A percentile compares a stretch with the other conserved stretches of the same genome.
These are phyloP conservation scores for Hirtodrosophila alboralis DNA, from an alignment of 2,888 invertebrate genomes.

Conservation along the genomic window DNA sequence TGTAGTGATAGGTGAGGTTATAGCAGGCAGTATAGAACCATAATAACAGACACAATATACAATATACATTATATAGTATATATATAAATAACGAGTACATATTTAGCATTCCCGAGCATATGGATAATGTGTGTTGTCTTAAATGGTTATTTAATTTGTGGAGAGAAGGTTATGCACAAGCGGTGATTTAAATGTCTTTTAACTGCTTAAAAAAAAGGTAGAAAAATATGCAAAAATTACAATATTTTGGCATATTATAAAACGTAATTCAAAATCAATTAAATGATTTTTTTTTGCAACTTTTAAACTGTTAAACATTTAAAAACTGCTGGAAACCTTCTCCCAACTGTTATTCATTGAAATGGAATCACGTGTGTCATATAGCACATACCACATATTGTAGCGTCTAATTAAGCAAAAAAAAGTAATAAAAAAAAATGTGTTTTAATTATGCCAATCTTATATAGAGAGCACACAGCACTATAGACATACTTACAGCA, in stretches of 20 bases:
- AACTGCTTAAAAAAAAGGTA: too few relatives aligned
- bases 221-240: too few relatives aligned
- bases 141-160: conserved; percentile 2
- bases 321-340: too few relatives aligned
- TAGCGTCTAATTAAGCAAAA: conserved; percentile 6
- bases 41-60: conserved; percentile 6
- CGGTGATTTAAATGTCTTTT: too few relatives aligned
- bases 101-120: conserved; percentile 45
- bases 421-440: not conserved
- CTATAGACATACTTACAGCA: conserved; percentile 13
- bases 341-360: not conserved
- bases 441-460: conserved; percentile 16
- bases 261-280: too few relatives aligned
- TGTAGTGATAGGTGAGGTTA: conserved; percentile 32
- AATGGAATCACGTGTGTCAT: conserved; percentile 36
- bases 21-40: conserved; percentile 5
- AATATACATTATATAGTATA: conserved; percentile 7
- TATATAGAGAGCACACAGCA: conserved; percentile 12
- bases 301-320: too few relatives aligned
- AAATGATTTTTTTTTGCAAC: too few relatives aligned
- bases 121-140: conserved; percentile 17
- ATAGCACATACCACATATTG: conserved; percentile 23
- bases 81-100: conserved; percentile 12
- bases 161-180: too few relatives aligned
- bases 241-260: too few relatives aligned